These are phyloP conservation scores for Horisme vitalbata DNA, from an alignment of 2,888 invertebrate genomes.

Conservation along the genomic window DNA sequence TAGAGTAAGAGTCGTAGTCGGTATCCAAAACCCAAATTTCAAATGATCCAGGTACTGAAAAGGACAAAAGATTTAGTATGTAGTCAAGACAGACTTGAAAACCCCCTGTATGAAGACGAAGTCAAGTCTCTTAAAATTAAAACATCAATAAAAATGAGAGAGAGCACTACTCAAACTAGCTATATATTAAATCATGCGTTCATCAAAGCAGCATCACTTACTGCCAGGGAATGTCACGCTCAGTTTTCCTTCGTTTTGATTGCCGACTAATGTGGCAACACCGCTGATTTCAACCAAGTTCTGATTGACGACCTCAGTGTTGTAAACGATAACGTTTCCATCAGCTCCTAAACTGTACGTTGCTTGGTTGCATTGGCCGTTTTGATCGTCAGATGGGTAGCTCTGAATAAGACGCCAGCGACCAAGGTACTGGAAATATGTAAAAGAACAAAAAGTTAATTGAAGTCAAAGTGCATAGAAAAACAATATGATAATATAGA, in stretches of 20 bases:
- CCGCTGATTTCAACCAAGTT: conserved; percentile 74
- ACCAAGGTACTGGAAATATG: conserved; percentile 48
- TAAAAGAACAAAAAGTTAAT: background rate
- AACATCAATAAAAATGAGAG: too few relatives aligned
- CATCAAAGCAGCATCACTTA: too few relatives aligned
- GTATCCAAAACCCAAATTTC: conserved; percentile 63
- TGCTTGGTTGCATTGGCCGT: conserved; percentile 84
- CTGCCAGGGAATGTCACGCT: conserved; percentile 66
- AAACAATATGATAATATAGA: too few relatives aligned
- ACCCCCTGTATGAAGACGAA: too few relatives aligned
- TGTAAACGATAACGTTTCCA: conserved; percentile 41
- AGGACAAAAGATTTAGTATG: too few relatives aligned
- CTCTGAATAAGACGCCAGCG: conserved; percentile 85
- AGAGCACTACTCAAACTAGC: too few relatives aligned
- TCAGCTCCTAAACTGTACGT: conserved; percentile 66
- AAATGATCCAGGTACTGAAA: conserved; percentile 29
- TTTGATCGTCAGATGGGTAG: conserved; percentile 83
- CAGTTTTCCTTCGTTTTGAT: conserved; percentile 63
- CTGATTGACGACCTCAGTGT: conserved; percentile 64
- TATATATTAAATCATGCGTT: too few relatives aligned
- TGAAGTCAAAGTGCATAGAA: background rate
- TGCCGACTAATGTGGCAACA: conserved; percentile 63
- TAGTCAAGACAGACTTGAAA: too few relatives aligned
- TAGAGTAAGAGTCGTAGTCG: conserved; percentile 82
- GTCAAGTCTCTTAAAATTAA: too few relatives aligned